Base-by-base conservation (phyloP, 2,888 invertebrate species). In the Stenodema calcarata region DNA sequence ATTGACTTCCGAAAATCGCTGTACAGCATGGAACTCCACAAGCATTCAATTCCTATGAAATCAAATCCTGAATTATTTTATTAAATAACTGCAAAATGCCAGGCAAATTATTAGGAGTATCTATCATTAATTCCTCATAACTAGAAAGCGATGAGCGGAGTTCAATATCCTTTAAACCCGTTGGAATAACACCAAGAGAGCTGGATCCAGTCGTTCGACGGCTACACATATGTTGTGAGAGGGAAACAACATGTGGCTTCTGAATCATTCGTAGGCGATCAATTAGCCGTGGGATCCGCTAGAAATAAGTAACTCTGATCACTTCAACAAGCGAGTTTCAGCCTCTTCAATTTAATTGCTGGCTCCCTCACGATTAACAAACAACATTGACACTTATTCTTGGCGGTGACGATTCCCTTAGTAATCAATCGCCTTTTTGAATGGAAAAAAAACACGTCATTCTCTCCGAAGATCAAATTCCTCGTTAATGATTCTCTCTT, bases 271-370 rank as follows among this genome's bases (percentile, higher is more conserved):
- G 78, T 44, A 78, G 44, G 78, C 78, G 78, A 78, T 78, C 78
- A 78, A 78, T 78, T 78, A 78, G 44, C 78, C 78, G 78, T 78
- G 78, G 78, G 78, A 78, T 78, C 78, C 41, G 78, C 27, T 44
- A 44, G n/a, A 44, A 78, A 78, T 23, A 44, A 42, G 44, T 18
- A 78, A 14, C 27, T 1, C 44, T 30, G 44, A 78, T 78, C 78
- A 44, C 73, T 75, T 75, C 18, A 75, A 75, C 73, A 18, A 35
- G 28, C 73, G 73, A 75, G 73, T 78, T 75, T 35, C 75, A 30
- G 75, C 47, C 78, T 78, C 78, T 27, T 78, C 78, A 78, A 78
- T 78, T 78, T 78, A 78, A 78, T 78, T 78, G 78, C 78, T 18
- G 44, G 18, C 47, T 78, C 41, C n/a, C 78, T 78, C 78, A n/a